Percentiles rank a stretch among this genome's conserved stretches.
phyloP scores from a whole-genome alignment of 2,888 invertebrate genomes.

The Cephus pulcher region DNA sequence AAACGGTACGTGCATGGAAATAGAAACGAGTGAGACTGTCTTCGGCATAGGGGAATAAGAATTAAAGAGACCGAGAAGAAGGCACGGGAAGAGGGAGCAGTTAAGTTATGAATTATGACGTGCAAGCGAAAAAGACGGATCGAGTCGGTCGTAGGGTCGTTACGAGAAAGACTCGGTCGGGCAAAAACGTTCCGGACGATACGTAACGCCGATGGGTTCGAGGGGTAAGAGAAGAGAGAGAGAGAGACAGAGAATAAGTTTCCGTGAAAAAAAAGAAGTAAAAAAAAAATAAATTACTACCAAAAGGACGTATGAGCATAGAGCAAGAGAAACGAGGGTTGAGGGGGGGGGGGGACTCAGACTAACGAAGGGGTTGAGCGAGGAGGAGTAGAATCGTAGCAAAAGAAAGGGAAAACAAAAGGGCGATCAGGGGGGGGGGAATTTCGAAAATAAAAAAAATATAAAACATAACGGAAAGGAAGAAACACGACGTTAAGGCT shows the following conservation, averaged over 20 bases:
- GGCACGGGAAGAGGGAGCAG: slow-evolving; percentile 51
- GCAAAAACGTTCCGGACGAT: slow-evolving; percentile 42
- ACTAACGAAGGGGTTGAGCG: slow-evolving; percentile 11
- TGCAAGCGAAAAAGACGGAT: slow-evolving; percentile 49
- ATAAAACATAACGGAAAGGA: slow-evolving; percentile 21
- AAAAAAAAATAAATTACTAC: background rate
- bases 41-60: slow-evolving; percentile 30
- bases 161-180: slow-evolving; percentile 44
- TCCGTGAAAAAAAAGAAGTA: background rate
- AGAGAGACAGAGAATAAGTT: slow-evolving; percentile 11
- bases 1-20: slow-evolving; percentile 1
- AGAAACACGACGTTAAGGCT: slow-evolving; percentile 23
- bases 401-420: slow-evolving; percentile 21
- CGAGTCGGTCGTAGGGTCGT: slow-evolving; percentile 55
- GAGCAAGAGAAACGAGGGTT: background rate
- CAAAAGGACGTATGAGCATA: background rate
- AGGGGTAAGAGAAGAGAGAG: slow-evolving; percentile 29
- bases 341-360: no score
- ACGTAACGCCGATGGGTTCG: slow-evolving; percentile 34
- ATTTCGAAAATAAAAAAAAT: slow-evolving; percentile 22
- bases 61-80: slow-evolving; percentile 24
- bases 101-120: slow-evolving; percentile 65
- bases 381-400: background rate
- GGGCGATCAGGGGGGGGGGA: background rate
- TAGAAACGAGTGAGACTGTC: slow-evolving; percentile 28